Evolutionary conservation across 2,888 invertebrate species (phyloP).

Genomic region (Frankliniella intonsa): DNA sequence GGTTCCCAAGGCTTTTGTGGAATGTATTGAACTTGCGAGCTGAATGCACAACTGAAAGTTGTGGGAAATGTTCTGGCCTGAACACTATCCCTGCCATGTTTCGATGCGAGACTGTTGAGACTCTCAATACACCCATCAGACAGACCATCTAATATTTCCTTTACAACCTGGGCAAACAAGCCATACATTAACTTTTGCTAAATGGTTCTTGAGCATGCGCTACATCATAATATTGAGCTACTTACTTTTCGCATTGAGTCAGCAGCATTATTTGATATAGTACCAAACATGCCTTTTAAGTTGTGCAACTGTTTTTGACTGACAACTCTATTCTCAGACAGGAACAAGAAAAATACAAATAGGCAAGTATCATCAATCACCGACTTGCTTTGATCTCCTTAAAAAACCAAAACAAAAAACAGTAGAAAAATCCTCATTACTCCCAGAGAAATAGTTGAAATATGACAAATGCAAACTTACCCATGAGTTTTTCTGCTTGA

Average conservation of each 20-base stretch:
- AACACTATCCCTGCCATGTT: neutral
- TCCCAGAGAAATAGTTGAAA: slow-evolving; percentile 37
- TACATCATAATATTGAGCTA: slow-evolving; percentile 32
- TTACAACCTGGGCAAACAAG: slow-evolving; percentile 33
- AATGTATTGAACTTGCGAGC: slow-evolving; percentile 43
- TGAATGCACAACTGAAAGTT: slow-evolving; percentile 41
- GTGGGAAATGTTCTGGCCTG: neutral
- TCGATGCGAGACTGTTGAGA: neutral
- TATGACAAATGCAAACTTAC: slow-evolving; percentile 35
- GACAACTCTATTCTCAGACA: slow-evolving; percentile 57
- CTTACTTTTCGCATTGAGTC: slow-evolving; percentile 56
- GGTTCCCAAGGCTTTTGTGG: slow-evolving; percentile 48
- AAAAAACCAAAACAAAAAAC: slow-evolving; percentile 38
- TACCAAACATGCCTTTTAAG: slow-evolving; percentile 58
- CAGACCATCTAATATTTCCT: slow-evolving; percentile 32
- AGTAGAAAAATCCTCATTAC: slow-evolving; percentile 43
- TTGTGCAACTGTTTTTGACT: slow-evolving; percentile 53
- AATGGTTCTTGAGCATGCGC: slow-evolving; percentile 36
- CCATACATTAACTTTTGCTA: slow-evolving; percentile 19
- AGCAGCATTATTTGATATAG: slow-evolving; percentile 51
- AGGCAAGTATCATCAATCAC: slow-evolving; percentile 61
- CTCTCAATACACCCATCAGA: slow-evolving; percentile 30
- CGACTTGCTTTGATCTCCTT: slow-evolving; percentile 53
- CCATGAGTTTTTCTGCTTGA: slow-evolving; percentile 38
- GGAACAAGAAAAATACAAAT: slow-evolving; percentile 57